phyloP scores from a whole-genome alignment of 2,113 vertebrate genomes.

The Bubo bubo region DNA sequence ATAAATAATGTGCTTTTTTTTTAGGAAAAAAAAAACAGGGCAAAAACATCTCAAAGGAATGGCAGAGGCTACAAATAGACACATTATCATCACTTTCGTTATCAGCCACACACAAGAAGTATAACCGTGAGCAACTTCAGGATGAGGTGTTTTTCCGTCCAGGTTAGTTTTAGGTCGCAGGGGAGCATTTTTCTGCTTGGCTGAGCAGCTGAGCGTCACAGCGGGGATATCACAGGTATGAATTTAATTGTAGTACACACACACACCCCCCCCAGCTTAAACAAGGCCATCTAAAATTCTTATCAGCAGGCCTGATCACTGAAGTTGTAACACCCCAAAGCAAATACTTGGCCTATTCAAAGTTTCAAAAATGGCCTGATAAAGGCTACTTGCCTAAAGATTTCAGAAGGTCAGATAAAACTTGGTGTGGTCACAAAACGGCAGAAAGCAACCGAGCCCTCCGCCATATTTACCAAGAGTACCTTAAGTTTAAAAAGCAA shows the following conservation, averaged over 20 bases:
- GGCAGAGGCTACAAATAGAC: not conserved
- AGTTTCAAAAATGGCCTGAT: not conserved
- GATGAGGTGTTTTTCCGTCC: not conserved
- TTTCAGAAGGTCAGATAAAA: not conserved
- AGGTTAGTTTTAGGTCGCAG: not conserved
- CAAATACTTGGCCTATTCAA: not conserved
- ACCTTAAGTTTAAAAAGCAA: not conserved
- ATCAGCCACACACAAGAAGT: not conserved
- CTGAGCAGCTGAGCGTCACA: rapidly evolving
- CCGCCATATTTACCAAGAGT: not conserved
- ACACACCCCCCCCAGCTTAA: rapidly evolving
- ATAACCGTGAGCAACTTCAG: not conserved
- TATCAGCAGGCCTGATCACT: not conserved
- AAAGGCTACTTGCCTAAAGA: not conserved
- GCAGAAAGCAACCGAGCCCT: not conserved
- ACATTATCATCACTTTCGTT: not conserved
- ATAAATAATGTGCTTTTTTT: not conserved
- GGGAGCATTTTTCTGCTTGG: rapidly evolving
- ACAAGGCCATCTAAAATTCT: not conserved
- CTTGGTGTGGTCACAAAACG: rapidly evolving
- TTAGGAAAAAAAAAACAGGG: rapidly evolving
- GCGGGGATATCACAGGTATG: not conserved
- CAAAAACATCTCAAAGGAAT: not conserved
- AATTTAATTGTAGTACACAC: not conserved
- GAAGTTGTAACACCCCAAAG: not conserved